Conservation (phyloP, 2,797 vertebrate genomes). For the Salarias fasciatus region DNA sequence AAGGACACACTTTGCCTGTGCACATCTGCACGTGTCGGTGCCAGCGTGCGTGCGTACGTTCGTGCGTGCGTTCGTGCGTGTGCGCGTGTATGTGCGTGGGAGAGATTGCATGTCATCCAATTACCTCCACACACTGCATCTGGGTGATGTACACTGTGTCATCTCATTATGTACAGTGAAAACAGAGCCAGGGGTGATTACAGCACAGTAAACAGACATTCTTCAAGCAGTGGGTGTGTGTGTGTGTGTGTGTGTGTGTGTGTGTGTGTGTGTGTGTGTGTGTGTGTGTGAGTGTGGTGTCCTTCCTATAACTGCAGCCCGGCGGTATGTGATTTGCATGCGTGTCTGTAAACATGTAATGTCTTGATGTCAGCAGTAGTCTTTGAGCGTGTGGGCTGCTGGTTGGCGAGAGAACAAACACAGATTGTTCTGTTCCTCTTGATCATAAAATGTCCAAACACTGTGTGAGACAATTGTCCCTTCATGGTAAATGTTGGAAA, state of each 20-base stretch:
- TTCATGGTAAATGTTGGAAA: too few relatives aligned
- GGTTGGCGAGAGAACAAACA: neutral
- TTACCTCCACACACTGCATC: slow-evolving; percentile 54
- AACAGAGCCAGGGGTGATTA: slow-evolving; percentile 57
- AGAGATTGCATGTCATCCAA: slow-evolving; percentile 39
- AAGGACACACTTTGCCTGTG: slow-evolving; percentile 8
- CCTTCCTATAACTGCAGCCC: slow-evolving; percentile 40
- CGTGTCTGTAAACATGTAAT: slow-evolving; percentile 2
- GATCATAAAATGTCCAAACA: neutral
- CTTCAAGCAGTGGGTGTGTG: slow-evolving; percentile 5
- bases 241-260: slow-evolving; percentile 26
- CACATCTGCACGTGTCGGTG: slow-evolving; percentile 4
- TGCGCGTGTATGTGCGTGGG: neutral
- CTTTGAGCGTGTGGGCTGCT: neutral
- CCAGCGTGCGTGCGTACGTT: slow-evolving; percentile 8
- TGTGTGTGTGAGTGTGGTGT: too few relatives aligned
- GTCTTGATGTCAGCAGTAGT: neutral
- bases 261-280: too few relatives aligned
- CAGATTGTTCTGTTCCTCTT: too few relatives aligned
- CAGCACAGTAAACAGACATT: slow-evolving; percentile 32
- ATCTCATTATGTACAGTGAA: slow-evolving; percentile 64
- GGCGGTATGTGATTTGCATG: slow-evolving; percentile 29
- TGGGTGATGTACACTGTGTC: slow-evolving; percentile 47
- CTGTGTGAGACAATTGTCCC: too few relatives aligned
- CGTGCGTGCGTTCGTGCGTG: too few relatives aligned